These are phyloP conservation scores for Synanthedon formicaeformis DNA, from an alignment of 2,888 invertebrate genomes.

Conservation along the genomic window DNA sequence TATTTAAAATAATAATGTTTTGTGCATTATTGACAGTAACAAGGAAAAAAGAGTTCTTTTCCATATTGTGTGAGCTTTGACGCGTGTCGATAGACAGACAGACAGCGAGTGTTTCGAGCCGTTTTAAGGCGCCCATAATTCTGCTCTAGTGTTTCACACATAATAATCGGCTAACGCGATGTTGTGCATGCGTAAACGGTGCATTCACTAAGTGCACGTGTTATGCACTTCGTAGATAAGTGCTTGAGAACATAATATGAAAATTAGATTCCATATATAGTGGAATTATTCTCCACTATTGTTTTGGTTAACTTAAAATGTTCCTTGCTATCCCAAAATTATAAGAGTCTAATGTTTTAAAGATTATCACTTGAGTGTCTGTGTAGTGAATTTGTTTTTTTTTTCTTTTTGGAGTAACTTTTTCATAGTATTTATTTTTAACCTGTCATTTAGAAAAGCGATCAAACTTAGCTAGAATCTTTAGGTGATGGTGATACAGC, in stretches of 20 bases:
- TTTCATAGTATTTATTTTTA: too few species aligned
- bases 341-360: too few species aligned
- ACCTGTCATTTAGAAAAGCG: too few species aligned
- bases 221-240: neutral
- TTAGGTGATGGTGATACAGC: too few species aligned
- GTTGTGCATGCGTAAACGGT: slow-evolving; percentile 23
- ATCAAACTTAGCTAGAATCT: too few species aligned
- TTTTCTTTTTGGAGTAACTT: too few species aligned
- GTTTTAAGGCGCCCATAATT: slow-evolving; percentile 53
- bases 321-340: too few species aligned
- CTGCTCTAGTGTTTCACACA: slow-evolving; percentile 46
- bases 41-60: slow-evolving; percentile 7
- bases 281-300: neutral
- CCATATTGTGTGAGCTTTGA: slow-evolving; percentile 15
- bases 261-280: neutral
- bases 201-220: slow-evolving; percentile 27
- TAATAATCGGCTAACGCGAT: slow-evolving; percentile 49
- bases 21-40: too few species aligned
- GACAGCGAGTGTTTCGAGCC: slow-evolving; percentile 32
- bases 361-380: too few species aligned
- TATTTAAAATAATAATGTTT: too few species aligned
- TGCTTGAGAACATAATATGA: neutral
- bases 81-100: slow-evolving; percentile 33
- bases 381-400: too few species aligned
- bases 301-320: too few species aligned